phyloP scores from a whole-genome alignment of 2,113 vertebrate genomes.

The Cercocebus atys region DNA sequence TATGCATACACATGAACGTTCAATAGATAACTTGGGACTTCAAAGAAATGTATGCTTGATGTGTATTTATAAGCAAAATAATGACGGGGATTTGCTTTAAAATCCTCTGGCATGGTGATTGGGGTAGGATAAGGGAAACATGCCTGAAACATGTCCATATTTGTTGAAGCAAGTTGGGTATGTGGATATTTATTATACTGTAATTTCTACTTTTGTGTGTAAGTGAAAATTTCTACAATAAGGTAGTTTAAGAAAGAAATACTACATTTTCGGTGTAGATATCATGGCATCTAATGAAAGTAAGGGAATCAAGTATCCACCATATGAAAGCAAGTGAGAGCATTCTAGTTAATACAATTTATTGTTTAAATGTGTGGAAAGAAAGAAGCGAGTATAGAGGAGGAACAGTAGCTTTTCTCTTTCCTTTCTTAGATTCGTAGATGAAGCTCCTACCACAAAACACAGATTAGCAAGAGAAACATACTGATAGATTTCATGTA shows the following conservation, averaged over 20 bases:
- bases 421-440: neutral
- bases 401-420: neutral
- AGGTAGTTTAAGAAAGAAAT: neutral
- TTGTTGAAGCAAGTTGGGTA: neutral
- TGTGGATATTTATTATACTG: neutral
- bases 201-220: neutral
- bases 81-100: neutral
- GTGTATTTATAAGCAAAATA: neutral
- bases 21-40: neutral
- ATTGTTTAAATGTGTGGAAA: neutral
- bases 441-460: neutral
- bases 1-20: neutral
- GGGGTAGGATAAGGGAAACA: neutral
- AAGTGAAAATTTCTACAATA: neutral
- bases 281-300: neutral
- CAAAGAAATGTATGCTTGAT: neutral
- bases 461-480: neutral
- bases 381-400: neutral
- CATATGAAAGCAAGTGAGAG: neutral
- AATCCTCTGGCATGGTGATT: neutral
- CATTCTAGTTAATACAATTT: neutral
- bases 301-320: neutral
- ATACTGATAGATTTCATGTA: neutral
- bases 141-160: neutral
- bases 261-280: neutral